Evolutionary conservation across 2,113 vertebrate genomes (phyloP).

Genomic region (Percopsis transmontana): DNA sequence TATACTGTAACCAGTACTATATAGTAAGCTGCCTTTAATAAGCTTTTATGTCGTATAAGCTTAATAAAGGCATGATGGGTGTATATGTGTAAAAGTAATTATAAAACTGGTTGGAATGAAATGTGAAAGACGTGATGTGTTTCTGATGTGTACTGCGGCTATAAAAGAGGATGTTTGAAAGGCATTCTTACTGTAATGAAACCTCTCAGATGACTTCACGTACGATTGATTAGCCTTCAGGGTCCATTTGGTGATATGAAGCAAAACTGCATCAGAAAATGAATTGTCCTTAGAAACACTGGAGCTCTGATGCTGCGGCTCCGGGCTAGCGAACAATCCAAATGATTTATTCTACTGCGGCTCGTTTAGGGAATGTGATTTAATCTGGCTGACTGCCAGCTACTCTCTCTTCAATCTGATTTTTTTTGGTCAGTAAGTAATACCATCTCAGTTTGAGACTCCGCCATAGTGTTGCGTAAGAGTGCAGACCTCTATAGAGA

Average conservation of each 20-base stretch:
- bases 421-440: slow-evolving; percentile 55
- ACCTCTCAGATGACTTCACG: slow-evolving; percentile 19
- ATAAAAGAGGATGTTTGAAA: slow-evolving; percentile 4
- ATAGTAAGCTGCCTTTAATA: too few relatives aligned
- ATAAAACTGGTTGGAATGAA: slow-evolving; percentile 2
- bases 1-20: too few relatives aligned
- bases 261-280: slow-evolving; percentile 49
- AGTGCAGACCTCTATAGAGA: slow-evolving; percentile 16
- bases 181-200: background rate
- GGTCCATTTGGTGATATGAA: slow-evolving; percentile 40
- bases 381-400: slow-evolving; percentile 69
- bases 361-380: slow-evolving; percentile 71
- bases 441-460: slow-evolving; percentile 47
- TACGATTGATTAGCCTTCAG: slow-evolving; percentile 34
- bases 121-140: background rate
- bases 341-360: slow-evolving; percentile 67
- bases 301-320: slow-evolving; percentile 36
- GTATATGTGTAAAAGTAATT: slow-evolving; percentile 25
- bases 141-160: too few relatives aligned
- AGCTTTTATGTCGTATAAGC: too few relatives aligned
- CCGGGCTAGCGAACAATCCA: slow-evolving; percentile 40
- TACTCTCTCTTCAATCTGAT: slow-evolving; percentile 58
- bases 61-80: slow-evolving; percentile 21
- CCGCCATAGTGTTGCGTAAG: slow-evolving; percentile 25
- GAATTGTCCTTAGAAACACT: slow-evolving; percentile 45